Evolutionary conservation across 64 coral and sea anemone species (phyloP).

Genomic region (Orbicella faveolata): DNA sequence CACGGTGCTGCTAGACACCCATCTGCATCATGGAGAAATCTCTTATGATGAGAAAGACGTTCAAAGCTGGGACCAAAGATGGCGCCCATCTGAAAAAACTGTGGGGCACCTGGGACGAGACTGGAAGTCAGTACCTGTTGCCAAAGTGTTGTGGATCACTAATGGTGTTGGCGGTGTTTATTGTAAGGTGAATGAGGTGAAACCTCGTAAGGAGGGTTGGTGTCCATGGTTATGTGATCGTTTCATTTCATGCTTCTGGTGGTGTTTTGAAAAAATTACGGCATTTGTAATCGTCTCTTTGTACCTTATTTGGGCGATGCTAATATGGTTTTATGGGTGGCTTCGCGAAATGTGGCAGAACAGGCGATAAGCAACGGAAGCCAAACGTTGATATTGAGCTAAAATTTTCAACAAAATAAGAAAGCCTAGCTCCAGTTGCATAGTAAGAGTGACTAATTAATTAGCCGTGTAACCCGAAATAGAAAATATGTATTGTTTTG

Average conservation of each 20-base stretch:
- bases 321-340: neutral
- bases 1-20: neutral
- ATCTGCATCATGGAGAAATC: neutral
- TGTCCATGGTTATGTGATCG: neutral
- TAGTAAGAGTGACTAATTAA: too few relatives aligned
- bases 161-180: neutral
- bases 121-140: neutral
- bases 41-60: conserved; percentile 1
- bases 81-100: neutral
- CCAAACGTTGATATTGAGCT: too few relatives aligned
- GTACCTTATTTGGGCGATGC: neutral
- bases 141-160: neutral
- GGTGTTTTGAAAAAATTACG: too few relatives aligned
- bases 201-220: too few relatives aligned
- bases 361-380: too few relatives aligned
- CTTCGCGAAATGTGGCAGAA: neutral
- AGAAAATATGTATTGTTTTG: too few relatives aligned
- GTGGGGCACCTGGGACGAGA: neutral
- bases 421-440: too few relatives aligned
- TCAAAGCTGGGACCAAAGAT: neutral
- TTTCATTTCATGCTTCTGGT: neutral
- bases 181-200: neutral
- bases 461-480: too few relatives aligned
- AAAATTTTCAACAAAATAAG: too few relatives aligned
- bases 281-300: neutral